Evolutionary conservation across 1,140 invertebrate species (phyloP).

Genomic region (Stegodyphus mimosarum): DNA sequence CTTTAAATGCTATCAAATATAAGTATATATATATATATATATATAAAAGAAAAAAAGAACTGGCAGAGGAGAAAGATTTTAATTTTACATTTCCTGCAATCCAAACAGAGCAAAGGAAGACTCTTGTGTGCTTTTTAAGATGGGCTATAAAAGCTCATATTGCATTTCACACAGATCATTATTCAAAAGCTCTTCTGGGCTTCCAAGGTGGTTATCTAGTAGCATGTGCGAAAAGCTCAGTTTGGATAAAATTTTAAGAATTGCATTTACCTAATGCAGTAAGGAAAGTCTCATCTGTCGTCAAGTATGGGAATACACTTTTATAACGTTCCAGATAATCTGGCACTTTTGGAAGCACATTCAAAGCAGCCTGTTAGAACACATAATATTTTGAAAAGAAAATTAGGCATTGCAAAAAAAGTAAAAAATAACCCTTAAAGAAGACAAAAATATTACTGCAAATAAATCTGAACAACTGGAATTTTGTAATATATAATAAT

Average conservation of each 20-base stretch:
- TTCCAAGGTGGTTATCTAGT: too few relatives aligned
- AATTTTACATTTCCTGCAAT: too few relatives aligned
- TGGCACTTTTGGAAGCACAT: conserved; percentile 85
- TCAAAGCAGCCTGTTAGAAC: conserved; percentile 84
- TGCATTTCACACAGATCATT: too few relatives aligned
- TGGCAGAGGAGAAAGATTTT: too few relatives aligned
- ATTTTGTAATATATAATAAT: conserved; percentile 40
- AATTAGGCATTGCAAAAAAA: conserved; percentile 69
- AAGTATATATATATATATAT: too few relatives aligned
- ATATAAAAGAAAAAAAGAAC: too few relatives aligned
- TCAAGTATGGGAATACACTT: not conserved
- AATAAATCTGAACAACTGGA: conserved; percentile 1
- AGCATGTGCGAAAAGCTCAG: too few relatives aligned
- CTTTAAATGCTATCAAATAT: too few relatives aligned
- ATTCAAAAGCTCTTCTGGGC: too few relatives aligned
- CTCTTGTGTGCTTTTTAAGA: too few relatives aligned
- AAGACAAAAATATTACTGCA: not conserved
- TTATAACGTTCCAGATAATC: conserved; percentile 72
- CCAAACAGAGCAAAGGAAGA: too few relatives aligned
- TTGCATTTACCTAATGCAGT: conserved; percentile 36
- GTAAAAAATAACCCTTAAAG: conserved; percentile 45
- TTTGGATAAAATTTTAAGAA: conserved; percentile 54
- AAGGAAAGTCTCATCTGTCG: not conserved
- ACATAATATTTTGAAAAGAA: conserved; percentile 87
- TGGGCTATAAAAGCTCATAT: too few relatives aligned